Conservation (phyloP, 2,888 invertebrate species). For the Salpingus planirostris region DNA sequence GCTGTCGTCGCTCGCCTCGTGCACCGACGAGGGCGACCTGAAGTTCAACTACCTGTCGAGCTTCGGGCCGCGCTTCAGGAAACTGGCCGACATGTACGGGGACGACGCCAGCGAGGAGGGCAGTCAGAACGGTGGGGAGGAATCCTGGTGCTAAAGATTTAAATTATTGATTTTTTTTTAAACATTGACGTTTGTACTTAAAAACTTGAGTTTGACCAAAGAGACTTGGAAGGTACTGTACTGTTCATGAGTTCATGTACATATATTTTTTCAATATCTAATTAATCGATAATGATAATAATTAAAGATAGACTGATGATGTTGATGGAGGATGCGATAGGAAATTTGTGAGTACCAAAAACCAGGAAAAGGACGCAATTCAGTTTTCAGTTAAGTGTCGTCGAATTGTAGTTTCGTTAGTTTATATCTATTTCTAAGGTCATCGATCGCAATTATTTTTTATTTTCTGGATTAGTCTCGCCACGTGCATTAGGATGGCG, state of each 20-base stretch:
- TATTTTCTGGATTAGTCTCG: too few species aligned
- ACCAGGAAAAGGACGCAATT: too few species aligned
- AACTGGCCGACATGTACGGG: conserved; percentile 91
- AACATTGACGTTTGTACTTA: conserved; percentile 23
- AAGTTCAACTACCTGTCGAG: conserved; percentile 91
- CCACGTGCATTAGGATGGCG: too few species aligned
- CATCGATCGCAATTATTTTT: too few species aligned
- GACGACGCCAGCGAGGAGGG: conserved; percentile 78
- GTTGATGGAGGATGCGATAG: too few species aligned
- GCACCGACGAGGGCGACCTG: conserved; percentile 54
- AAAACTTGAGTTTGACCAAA: conserved; percentile 27
- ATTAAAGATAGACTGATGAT: too few species aligned
- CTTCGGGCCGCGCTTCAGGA: conserved; percentile 93
- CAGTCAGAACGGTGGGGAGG: conserved; percentile 66
- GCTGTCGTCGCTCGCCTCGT: conserved; percentile 84
- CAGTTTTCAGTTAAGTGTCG: too few species aligned
- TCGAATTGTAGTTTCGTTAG: too few species aligned
- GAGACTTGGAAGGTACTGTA: conserved; percentile 29
- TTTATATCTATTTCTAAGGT: too few species aligned
- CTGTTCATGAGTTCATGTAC: conserved; percentile 7
- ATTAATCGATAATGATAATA: too few species aligned
- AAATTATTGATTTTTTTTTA: conserved; percentile 1
- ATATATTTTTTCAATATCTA: background rate
- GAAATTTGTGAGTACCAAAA: too few species aligned
- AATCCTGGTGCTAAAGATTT: conserved; percentile 65